Percentiles rank a stretch among this genome's conserved stretches.
These are phyloP conservation scores for Polyergus mexicanus DNA, from an alignment of 1,140 invertebrate genomes.

Conservation along the genomic window DNA sequence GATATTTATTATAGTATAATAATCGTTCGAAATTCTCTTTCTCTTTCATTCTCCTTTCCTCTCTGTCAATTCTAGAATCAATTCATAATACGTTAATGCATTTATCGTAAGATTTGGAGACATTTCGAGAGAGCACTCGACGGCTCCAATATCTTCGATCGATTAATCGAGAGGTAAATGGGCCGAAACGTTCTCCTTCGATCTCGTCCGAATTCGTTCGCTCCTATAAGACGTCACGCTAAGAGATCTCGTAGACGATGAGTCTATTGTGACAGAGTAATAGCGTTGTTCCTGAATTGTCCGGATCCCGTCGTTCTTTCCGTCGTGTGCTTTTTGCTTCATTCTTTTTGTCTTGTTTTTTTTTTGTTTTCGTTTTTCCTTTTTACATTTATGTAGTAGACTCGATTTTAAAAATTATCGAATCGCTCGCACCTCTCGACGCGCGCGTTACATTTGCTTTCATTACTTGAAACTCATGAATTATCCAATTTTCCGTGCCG, in stretches of 20 bases:
- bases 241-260: constrained; percentile 12
- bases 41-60: background rate
- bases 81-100: background rate
- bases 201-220: constrained; percentile 17
- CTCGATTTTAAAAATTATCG: constrained; percentile 39
- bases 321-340: background rate
- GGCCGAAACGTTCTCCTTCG: background rate
- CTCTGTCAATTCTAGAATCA: background rate
- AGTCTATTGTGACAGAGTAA: constrained; percentile 50
- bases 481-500: constrained; percentile 43
- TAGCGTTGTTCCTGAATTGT: constrained; percentile 54
- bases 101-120: background rate
- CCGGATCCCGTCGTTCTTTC: constrained; percentile 24
- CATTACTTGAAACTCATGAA: constrained; percentile 49
- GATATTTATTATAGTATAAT: background rate
- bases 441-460: constrained; percentile 49
- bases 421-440: constrained; percentile 11
- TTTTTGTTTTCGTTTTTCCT: background rate
- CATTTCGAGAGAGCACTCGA: constrained; percentile 1
- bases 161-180: constrained; percentile 48
- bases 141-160: background rate
- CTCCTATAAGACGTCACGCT: constrained; percentile 5
- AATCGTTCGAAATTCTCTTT: background rate
- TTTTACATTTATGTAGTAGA: background rate
- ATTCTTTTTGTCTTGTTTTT: background rate